These are phyloP conservation scores for Drosophila pachea DNA, from an alignment of 1,140 invertebrate species.

Conservation along the genomic window DNA sequence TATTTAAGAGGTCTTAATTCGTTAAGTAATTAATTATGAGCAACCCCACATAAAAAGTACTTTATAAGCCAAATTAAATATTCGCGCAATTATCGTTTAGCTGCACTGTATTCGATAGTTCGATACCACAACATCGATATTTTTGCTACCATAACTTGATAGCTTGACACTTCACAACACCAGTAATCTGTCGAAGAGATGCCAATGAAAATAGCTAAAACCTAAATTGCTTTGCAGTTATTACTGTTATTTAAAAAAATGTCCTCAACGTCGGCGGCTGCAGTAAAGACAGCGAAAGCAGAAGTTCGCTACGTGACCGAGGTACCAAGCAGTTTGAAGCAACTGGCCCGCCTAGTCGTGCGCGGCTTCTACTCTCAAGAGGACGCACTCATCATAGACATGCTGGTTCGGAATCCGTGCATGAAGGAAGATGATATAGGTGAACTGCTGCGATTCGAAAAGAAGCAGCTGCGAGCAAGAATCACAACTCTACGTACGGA, in stretches of 20 bases:
- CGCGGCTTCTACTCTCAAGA: conserved; percentile 96
- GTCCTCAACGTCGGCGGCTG: conserved; percentile 65
- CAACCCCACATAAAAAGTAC: too few species aligned
- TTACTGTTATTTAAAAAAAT: conserved; percentile 24
- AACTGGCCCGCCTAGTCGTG: conserved; percentile 92
- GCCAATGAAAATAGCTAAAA: conserved; percentile 10
- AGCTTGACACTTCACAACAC: conserved; percentile 4
- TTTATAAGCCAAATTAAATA: not conserved
- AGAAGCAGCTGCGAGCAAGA: conserved; percentile 93
- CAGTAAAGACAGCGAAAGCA: conserved; percentile 52
- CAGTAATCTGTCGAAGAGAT: not conserved
- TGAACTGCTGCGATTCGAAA: conserved; percentile 95
- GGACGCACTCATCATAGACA: conserved; percentile 95
- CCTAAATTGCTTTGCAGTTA: conserved; percentile 4
- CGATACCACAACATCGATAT: not conserved
- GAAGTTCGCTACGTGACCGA: conserved; percentile 84
- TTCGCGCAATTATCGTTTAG: not conserved
- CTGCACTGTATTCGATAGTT: not conserved
- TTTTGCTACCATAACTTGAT: conserved; percentile 3
- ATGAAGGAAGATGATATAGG: conserved; percentile 99
- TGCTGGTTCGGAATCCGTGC: conserved; percentile 95
- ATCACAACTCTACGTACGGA: conserved; percentile 87
- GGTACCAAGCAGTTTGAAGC: conserved; percentile 93
- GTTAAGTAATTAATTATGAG: too few species aligned
- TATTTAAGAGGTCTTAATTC: too few species aligned